Evolutionary conservation across 2,797 vertebrate genomes (phyloP).

Genomic region (Hemitrygon akajei): DNA sequence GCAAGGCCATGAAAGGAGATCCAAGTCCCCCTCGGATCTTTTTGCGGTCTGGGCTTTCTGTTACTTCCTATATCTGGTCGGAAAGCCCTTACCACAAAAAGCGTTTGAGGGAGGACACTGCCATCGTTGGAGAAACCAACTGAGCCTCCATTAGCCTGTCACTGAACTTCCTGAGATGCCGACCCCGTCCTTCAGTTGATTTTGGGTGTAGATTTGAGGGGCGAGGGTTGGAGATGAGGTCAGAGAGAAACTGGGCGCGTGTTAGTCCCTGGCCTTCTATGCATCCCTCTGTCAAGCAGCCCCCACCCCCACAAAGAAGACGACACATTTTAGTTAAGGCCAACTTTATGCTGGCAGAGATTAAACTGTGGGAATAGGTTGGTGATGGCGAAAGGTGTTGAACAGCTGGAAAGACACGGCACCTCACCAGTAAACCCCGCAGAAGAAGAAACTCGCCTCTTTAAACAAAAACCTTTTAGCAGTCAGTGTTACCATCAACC

Average conservation of each 20-base stretch:
- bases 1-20: background rate
- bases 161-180: background rate
- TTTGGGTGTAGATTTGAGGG: background rate
- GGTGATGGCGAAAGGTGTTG: background rate
- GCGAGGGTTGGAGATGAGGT: background rate
- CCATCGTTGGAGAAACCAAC: background rate
- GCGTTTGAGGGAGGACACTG: conserved; percentile 44
- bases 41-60: conserved; percentile 51
- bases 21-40: conserved; percentile 45
- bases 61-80: conserved; percentile 45
- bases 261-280: background rate
- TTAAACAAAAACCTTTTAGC: background rate
- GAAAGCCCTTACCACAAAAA: conserved; percentile 52
- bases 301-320: background rate
- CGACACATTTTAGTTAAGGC: background rate
- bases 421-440: background rate
- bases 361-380: background rate
- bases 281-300: background rate
- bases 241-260: background rate
- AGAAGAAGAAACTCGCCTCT: background rate
- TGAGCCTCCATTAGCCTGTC: background rate
- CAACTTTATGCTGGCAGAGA: background rate
- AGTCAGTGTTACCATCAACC: too few species aligned
- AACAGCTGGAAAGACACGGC: background rate
- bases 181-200: background rate